A percentile compares a stretch with the other conserved stretches of the same genome.
Evolutionary conservation across 2,797 vertebrate genomes (phyloP).

Genomic region (Sebastes matsubarae): DNA sequence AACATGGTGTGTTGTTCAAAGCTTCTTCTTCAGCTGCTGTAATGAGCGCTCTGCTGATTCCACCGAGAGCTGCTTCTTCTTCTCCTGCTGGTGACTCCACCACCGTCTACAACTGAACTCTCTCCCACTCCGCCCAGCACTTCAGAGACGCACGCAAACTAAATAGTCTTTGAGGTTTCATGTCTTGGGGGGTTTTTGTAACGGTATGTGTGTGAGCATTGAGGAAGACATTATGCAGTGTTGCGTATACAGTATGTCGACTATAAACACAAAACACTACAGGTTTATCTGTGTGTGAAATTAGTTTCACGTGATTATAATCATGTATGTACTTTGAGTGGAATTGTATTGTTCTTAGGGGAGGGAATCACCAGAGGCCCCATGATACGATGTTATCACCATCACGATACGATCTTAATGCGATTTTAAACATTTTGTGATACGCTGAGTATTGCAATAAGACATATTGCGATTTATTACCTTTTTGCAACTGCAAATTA

Average conservation of each 20-base stretch:
- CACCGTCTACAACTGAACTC: slow-evolving; percentile 40
- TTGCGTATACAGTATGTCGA: neutral
- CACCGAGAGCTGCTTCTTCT: slow-evolving; percentile 21
- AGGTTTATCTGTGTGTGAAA: neutral
- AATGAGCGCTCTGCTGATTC: slow-evolving; percentile 60
- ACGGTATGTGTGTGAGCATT: neutral
- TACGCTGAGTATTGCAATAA: too few relatives aligned
- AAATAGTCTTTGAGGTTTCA: slow-evolving; percentile 53
- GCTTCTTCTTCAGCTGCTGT: slow-evolving; percentile 30
- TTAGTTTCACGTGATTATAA: neutral
- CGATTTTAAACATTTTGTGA: too few relatives aligned
- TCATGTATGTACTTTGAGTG: neutral
- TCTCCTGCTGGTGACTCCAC: slow-evolving; percentile 43
- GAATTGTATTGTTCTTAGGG: neutral
- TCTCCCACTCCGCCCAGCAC: slow-evolving; percentile 35
- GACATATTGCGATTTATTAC: too few relatives aligned
- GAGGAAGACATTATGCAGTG: neutral
- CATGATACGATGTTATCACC: too few relatives aligned
- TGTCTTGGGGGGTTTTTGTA: slow-evolving; percentile 22
- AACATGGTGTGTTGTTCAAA: slow-evolving; percentile 48
- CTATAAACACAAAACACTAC: neutral
- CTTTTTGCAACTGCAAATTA: too few relatives aligned
- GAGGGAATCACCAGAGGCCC: too few relatives aligned
- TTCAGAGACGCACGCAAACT: slow-evolving; percentile 33
- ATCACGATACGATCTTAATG: too few relatives aligned